Evolutionary conservation across 1,140 invertebrate species (phyloP), one percentile per base, ranked within the genome.

Genomic region (Trichogramma pretiosum): DNA sequence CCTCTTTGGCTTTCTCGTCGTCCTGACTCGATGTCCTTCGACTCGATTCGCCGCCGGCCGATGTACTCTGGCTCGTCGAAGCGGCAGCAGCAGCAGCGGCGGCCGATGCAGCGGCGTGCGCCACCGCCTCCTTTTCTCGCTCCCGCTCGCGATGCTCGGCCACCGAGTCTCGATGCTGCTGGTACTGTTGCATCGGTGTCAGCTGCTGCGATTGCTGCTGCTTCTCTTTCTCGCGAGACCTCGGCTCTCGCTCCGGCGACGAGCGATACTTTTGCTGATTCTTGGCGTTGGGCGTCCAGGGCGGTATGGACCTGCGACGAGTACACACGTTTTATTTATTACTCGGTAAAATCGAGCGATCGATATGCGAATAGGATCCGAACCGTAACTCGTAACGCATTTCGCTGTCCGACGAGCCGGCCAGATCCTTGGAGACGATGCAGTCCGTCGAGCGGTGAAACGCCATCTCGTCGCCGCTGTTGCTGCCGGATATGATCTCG

Each of bases 361-460:
- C 13, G n/a, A n/a, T n/a, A n/a, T n/a, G n/a, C n/a, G n/a, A n/a
- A n/a, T n/a, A n/a, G n/a, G n/a, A n/a, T n/a, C n/a, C 24, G 24
- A 5, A 11, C 24, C 5, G 24, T 14, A n/a, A 34, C 28, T 14
- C 56, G 45, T 62, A 75, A 67, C 74, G 64, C 32, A 78, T 59
- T 22, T 80, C 77, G 17, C 76, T 77, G 44, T 80, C 78, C 4
- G 76, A 79, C 41, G 77, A 77, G 0, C 77, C 76, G 2, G 74
- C 72, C 30, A 70, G 63, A 52, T 80, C 77, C 60, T 81, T 81
- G 1, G 73, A 65, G 28, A 76, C 74, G 56, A 84, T 81, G 55
- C 81, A 83, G 61, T 83, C 81, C 39, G 78, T 82, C 47, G 81
- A 83, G 52, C 77, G 72, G 62, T 81, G 79, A 19, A 81, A 64